Conservation (phyloP, 2,888 invertebrate species). For the Criorhina ranunculi region DNA sequence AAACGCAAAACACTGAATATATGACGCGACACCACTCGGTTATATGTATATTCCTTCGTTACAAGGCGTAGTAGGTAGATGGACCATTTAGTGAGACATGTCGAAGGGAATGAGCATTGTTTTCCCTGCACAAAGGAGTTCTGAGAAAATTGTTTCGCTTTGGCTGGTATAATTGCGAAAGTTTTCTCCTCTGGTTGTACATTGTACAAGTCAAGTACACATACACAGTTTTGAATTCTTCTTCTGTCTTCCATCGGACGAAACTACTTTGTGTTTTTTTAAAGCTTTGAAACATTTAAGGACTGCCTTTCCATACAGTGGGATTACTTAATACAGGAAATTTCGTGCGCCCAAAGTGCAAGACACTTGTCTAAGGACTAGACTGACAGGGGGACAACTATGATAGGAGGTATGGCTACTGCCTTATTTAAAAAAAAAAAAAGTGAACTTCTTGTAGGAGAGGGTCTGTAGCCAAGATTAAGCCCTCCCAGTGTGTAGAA, state of each 20-base stretch:
- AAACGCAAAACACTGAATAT: slow-evolving; percentile 29
- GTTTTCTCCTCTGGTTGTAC: slow-evolving; percentile 59
- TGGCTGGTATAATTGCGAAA: slow-evolving; percentile 65
- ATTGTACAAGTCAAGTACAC: slow-evolving; percentile 26
- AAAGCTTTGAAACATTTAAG: neutral
- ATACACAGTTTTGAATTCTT: slow-evolving; percentile 39
- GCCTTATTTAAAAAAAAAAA: no score
- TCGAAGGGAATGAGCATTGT: slow-evolving; percentile 64
- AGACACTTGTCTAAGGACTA: no score
- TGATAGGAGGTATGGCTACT: no score
- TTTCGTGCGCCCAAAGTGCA: no score
- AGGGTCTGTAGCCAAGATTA: no score
- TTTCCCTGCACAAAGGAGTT: slow-evolving; percentile 59
- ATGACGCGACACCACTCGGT: slow-evolving; percentile 54
- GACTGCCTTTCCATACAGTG: neutral
- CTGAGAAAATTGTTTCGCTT: slow-evolving; percentile 63
- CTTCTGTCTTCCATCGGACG: slow-evolving; percentile 48
- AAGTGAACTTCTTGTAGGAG: no score
- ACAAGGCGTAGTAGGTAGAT: slow-evolving; percentile 28
- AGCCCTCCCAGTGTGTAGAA: no score
- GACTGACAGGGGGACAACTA: no score
- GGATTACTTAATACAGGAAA: no score
- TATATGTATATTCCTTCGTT: slow-evolving; percentile 30
- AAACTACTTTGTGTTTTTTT: slow-evolving; percentile 9
- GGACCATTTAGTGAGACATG: slow-evolving; percentile 54